These are phyloP conservation scores for Agonopterix arenella DNA, from an alignment of 2,888 invertebrate species.

Conservation along the genomic window DNA sequence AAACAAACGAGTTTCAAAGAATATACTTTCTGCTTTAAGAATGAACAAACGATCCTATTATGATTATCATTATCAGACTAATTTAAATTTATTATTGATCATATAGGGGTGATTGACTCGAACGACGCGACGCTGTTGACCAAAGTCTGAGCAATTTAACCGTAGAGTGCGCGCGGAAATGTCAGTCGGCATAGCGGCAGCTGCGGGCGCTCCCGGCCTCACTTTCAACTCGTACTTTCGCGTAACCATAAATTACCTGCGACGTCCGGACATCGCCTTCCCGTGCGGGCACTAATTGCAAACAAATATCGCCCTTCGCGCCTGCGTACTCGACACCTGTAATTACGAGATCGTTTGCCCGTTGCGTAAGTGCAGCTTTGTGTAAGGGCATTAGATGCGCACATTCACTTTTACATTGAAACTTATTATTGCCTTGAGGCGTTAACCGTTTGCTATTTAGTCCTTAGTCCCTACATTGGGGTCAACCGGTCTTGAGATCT, in stretches of 20 bases:
- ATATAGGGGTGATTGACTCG: not conserved
- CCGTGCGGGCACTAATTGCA: conserved; percentile 54
- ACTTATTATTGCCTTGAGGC: conserved; percentile 25
- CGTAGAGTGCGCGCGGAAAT: conserved; percentile 46
- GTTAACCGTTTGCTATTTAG: conserved; percentile 29
- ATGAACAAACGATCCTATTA: no score
- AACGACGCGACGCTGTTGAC: conserved; percentile 8
- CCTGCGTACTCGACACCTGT: conserved; percentile 34
- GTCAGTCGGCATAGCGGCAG: conserved; percentile 48
- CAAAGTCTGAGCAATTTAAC: conserved; percentile 29
- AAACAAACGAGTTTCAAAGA: no score
- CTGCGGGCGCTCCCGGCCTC: conserved; percentile 39
- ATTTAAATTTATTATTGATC: not conserved
- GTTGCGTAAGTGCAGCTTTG: conserved; percentile 37
- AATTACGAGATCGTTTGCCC: conserved; percentile 41
- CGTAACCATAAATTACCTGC: conserved; percentile 53
- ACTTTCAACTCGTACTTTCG: conserved; percentile 20
- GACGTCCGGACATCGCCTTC: conserved; percentile 44
- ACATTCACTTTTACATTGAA: conserved; percentile 20
- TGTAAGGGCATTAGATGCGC: conserved; percentile 32
- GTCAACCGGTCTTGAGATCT: conserved; percentile 20
- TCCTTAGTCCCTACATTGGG: conserved; percentile 13
- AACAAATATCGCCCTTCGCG: conserved; percentile 60
- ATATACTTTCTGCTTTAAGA: no score
- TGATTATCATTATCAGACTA: no score